Evolutionary conservation across 2,888 invertebrate genomes (phyloP), one percentile per base, ranked within the genome.

Genomic region (Ophion obscuratus): DNA sequence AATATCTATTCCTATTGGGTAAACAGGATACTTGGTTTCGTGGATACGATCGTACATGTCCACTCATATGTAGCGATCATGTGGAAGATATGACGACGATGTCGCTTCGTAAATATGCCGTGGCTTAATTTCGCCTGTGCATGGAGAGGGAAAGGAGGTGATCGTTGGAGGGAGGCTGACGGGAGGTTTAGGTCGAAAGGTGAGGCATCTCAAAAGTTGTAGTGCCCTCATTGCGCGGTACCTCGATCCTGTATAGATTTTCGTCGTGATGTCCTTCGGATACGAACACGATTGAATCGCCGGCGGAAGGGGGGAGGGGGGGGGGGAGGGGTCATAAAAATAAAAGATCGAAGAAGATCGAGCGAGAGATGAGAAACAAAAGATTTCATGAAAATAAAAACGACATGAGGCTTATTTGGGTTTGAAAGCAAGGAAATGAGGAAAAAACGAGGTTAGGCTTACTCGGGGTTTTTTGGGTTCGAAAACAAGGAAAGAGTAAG

Each of bases 231-330:
- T 24, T 27, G 47, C 10, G 40, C 31, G 17, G 53, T 40, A 74
- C 14, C n/a, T 9, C 44, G 36, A 66, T 57, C 31, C 57, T 68
- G 70, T 84, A 70, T 73, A 71, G 66, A 80, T 83, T 80, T 77
- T 77, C 27, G 64, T 75, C 47, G 31, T 24, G 74, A 62, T 62
- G 85, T 59, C 86, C 83, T 83, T 83, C 76, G 73, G 20, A 4
- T 6, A 27, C 9, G 64, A 4, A 9, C 40, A 6, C 9, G 40
- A 40, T 40, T 40, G 3, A 36, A 7, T 40, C 40, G 40, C 1
- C 1, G 7, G 40, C 9, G 17, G 17, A 17, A 1, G 53, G 53
- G 47, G 11, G 47, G 47, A 0, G 47, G 47, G 47, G 10, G 47
- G 11, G 47, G 47, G 3, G 47, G 47, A 14, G 10, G 47, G 47